phyloP scores from a whole-genome alignment of 2,797 vertebrate genomes.

The Alcedo quadribrachys region DNA sequence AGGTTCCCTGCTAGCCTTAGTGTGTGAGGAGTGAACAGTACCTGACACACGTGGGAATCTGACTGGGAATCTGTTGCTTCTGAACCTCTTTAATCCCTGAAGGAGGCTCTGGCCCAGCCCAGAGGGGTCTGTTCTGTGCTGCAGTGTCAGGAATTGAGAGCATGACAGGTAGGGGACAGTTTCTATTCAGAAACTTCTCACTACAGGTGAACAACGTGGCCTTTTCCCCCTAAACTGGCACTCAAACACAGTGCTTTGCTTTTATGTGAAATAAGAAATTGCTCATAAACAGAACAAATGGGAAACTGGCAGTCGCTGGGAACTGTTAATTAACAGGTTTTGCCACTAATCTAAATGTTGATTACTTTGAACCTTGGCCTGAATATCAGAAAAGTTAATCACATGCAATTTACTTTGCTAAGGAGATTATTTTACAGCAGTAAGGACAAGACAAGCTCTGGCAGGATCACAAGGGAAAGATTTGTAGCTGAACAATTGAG shows the following conservation, averaged over 20 bases:
- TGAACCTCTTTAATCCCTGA: neutral
- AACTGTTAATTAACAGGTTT: neutral
- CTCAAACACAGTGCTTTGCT: neutral
- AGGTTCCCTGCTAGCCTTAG: neutral
- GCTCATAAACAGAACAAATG: neutral
- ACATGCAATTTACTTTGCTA: neutral
- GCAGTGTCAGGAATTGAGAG: neutral
- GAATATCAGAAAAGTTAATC: slow-evolving; percentile 30
- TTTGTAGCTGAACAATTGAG: neutral
- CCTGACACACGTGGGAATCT: neutral
- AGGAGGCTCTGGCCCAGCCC: neutral
- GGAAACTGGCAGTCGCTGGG: neutral
- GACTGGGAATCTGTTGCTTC: neutral
- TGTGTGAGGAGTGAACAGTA: neutral
- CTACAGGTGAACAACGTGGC: neutral
- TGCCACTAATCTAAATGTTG: neutral
- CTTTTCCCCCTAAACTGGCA: neutral
- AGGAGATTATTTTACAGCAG: neutral
- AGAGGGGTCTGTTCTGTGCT: neutral
- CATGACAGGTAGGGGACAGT: neutral
- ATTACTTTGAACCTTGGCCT: slow-evolving; percentile 32
- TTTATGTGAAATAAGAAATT: neutral
- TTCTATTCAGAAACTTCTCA: neutral
- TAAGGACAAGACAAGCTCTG: slow-evolving; percentile 17
- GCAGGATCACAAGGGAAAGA: neutral